phyloP scores from a whole-genome alignment of 2,113 vertebrate genomes.

The Ranitomeya variabilis region DNA sequence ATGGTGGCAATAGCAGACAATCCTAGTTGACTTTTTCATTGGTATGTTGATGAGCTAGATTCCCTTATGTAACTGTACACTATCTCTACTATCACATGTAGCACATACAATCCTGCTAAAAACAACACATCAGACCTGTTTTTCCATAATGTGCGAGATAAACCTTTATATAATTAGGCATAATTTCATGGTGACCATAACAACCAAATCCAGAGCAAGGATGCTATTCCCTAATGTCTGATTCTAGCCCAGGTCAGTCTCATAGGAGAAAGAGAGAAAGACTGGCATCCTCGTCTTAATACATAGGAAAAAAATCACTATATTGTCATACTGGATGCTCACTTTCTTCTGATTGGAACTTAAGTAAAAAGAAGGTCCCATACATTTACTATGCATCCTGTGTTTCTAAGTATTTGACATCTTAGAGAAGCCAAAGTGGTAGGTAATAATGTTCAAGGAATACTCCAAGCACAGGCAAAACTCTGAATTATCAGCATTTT shows the following conservation, averaged over 20 bases:
- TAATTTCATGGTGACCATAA: constrained; percentile 14
- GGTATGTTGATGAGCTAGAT: neutral
- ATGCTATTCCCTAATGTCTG: constrained; percentile 20
- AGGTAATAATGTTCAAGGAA: too few relatives aligned
- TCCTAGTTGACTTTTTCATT: neutral
- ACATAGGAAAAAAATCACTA: neutral
- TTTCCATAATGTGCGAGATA: constrained; percentile 16
- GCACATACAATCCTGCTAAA: neutral
- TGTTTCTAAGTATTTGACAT: too few relatives aligned
- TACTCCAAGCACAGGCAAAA: too few relatives aligned
- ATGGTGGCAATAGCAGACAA: neutral
- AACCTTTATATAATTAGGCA: constrained; percentile 9
- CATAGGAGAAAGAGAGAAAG: constrained; percentile 3
- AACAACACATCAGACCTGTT: neutral
- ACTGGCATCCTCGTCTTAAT: neutral
- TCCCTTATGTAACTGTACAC: neutral
- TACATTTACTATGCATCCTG: too few relatives aligned
- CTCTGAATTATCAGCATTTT: too few relatives aligned
- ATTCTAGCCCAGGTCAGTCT: constrained; percentile 7
- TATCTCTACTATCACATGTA: neutral
- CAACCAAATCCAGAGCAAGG: constrained; percentile 15
- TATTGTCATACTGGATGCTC: neutral
- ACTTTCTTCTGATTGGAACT: neutral
- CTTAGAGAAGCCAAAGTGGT: too few relatives aligned
- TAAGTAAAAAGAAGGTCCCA: neutral